Evolutionary conservation across 2,888 invertebrate genomes (phyloP).

Genomic region (Amphiduros pacificus): DNA sequence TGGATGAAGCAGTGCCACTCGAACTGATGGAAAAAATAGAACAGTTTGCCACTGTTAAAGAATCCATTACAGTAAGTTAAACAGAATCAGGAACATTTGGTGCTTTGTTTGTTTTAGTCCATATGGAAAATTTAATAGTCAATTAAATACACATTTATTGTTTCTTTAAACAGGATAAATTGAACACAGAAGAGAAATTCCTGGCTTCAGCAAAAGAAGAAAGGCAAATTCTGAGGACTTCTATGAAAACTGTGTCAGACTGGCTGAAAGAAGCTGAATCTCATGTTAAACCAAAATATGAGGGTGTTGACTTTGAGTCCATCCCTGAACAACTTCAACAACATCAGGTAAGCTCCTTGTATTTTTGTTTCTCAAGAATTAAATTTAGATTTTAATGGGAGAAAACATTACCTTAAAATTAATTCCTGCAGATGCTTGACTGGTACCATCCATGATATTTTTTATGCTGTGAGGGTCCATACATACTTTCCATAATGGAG

Average conservation of each 20-base stretch:
- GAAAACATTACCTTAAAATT: too few species aligned
- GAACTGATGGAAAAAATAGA: slow-evolving; percentile 42
- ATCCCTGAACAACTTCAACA: slow-evolving; percentile 81
- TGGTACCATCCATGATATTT: too few species aligned
- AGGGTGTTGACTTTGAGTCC: slow-evolving; percentile 86
- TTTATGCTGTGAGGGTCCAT: too few species aligned
- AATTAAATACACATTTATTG: too few species aligned
- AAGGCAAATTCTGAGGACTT: slow-evolving; percentile 42
- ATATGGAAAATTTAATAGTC: too few species aligned
- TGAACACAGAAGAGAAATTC: slow-evolving; percentile 45
- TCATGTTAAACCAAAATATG: slow-evolving; percentile 68
- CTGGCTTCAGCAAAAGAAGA: slow-evolving; percentile 42
- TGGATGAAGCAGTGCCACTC: slow-evolving; percentile 42
- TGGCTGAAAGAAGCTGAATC: slow-evolving; percentile 51
- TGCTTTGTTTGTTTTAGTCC: too few species aligned
- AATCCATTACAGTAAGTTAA: slow-evolving; percentile 18
- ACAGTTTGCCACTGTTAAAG: slow-evolving; percentile 37
- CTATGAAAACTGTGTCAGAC: slow-evolving; percentile 43
- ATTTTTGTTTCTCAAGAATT: too few species aligned
- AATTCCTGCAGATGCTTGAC: too few species aligned
- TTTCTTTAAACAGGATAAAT: slow-evolving; percentile 35
- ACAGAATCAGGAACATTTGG: too few species aligned
- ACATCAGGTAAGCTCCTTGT: slow-evolving; percentile 67
- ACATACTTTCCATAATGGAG: too few species aligned
- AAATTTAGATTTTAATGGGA: too few species aligned